These are phyloP conservation scores for Bryconaethiops microstoma DNA, from an alignment of 2,797 vertebrate genomes.

Conservation along the genomic window DNA sequence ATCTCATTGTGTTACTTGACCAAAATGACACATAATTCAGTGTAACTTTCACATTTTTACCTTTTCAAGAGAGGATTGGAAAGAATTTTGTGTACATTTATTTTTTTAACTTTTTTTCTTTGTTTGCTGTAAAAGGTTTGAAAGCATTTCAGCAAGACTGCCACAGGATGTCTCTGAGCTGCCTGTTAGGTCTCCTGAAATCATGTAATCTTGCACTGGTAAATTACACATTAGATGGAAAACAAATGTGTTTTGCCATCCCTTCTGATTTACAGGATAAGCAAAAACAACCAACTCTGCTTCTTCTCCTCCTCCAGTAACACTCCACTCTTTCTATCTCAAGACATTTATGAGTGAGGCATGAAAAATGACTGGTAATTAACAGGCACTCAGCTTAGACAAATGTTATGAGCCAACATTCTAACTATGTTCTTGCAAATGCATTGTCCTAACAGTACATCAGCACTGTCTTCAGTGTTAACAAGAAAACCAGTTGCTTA, in stretches of 20 bases:
- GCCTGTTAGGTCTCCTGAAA: no score
- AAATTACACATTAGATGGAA: no score
- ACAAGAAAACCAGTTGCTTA: not conserved
- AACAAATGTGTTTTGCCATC: no score
- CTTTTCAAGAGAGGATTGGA: no score
- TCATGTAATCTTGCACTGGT: no score
- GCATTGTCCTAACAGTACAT: not conserved
- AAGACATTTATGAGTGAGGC: slow-evolving; percentile 27
- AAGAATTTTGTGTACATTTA: no score
- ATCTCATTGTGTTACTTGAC: not conserved
- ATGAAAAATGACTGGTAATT: slow-evolving; percentile 48
- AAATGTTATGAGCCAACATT: slow-evolving; percentile 46
- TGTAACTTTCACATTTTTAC: not conserved
- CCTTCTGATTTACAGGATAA: no score
- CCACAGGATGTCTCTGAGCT: no score
- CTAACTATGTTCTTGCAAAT: not conserved
- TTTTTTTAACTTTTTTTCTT: not conserved
- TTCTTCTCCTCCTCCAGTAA: no score
- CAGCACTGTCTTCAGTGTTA: not conserved
- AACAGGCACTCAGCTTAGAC: slow-evolving; percentile 44
- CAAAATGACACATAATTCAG: not conserved
- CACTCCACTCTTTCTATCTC: no score
- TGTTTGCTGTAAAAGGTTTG: not conserved
- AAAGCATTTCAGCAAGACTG: no score
- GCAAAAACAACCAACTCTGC: no score